phyloP scores from a whole-genome alignment of 1,140 invertebrate species.

The Diuraphis noxia region DNA sequence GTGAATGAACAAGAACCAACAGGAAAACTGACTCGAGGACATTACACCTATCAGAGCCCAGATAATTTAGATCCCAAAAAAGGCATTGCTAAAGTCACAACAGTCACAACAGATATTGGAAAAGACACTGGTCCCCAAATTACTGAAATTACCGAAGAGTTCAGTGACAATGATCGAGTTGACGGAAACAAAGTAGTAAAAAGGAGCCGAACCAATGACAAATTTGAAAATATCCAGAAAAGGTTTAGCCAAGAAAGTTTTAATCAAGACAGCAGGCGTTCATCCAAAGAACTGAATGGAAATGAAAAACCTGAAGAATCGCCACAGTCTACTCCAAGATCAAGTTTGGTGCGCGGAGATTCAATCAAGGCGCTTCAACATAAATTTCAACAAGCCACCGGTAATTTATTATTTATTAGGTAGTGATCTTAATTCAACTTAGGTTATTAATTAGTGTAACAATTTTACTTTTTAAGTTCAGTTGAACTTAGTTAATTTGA shows the following conservation, averaged over 20 bases:
- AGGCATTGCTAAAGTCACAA: constrained; percentile 56
- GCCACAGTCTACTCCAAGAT: constrained; percentile 52
- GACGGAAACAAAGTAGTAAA: constrained; percentile 43
- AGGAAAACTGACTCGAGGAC: constrained; percentile 68
- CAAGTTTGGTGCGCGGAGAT: constrained; percentile 60
- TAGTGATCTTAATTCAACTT: no score
- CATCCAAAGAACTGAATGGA: constrained; percentile 23
- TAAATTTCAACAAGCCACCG: constrained; percentile 72
- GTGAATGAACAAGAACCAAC: constrained; percentile 69
- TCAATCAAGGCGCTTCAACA: constrained; percentile 74
- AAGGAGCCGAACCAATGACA: constrained; percentile 37
- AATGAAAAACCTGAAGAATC: constrained; percentile 22
- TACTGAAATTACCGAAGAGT: constrained; percentile 31
- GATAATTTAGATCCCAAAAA: constrained; percentile 49
- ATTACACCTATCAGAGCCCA: constrained; percentile 62
- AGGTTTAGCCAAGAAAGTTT: constrained; percentile 47
- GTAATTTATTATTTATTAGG: constrained; percentile 59
- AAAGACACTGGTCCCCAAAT: constrained; percentile 31
- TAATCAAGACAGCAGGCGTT: constrained; percentile 16
- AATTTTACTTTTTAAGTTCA: no score
- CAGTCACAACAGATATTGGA: constrained; percentile 54
- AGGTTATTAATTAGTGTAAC: no score
- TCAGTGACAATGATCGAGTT: background rate
- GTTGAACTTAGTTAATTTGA: no score
- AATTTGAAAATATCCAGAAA: constrained; percentile 45